Base-by-base conservation (phyloP, 2,113 vertebrate species). In the Osmerus eperlanus region DNA sequence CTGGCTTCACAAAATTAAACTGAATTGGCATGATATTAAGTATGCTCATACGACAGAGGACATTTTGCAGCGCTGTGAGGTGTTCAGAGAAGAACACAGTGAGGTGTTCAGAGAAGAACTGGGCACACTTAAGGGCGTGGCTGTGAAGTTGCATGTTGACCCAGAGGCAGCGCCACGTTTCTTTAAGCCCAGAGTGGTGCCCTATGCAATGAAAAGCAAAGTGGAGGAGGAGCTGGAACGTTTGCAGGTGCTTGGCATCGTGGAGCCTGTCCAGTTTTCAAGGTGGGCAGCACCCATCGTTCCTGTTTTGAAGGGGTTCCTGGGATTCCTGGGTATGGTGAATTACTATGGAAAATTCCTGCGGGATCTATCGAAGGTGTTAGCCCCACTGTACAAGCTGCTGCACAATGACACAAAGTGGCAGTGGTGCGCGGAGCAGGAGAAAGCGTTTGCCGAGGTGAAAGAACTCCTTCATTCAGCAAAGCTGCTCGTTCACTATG, bases 21-120 rank as follows among this genome's bases (percentile, higher is more conserved):
- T 71, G 18, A 52, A 58, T 12, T 75, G 73, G 73, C 23, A 41
- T 23, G 74, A 71, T 1, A 32, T 70, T 14, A 70, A 76, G 21
- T 36, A 70, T 51, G 6, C 19, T 11, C 68, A 52, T 4, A 41
- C 21, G 16, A 28, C 51, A 11, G 55, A 41, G 29, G 64, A 73
- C 14, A 4, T 77, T 7, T 9, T 74, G 15, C 59, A 29, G 19
- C 19, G 21, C 52, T 72, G 3, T 0, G 53, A 74, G 6, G n/a
- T n/a, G n/a, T n/a, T n/a, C n/a, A n/a, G n/a, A n/a, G n/a, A n/a
- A n/a, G n/a, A n/a, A n/a, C n/a, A n/a, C n/a, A n/a, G n/a, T n/a
- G n/a, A n/a, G n/a, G 60, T 77, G 8, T 79, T 79, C 29, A 62
- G 18, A 13, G 65, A 73, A n/a, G 51, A 73, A 14, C 67, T 73